Base-by-base conservation (phyloP, 2,888 invertebrate species). In the Nomada ferruginata region DNA sequence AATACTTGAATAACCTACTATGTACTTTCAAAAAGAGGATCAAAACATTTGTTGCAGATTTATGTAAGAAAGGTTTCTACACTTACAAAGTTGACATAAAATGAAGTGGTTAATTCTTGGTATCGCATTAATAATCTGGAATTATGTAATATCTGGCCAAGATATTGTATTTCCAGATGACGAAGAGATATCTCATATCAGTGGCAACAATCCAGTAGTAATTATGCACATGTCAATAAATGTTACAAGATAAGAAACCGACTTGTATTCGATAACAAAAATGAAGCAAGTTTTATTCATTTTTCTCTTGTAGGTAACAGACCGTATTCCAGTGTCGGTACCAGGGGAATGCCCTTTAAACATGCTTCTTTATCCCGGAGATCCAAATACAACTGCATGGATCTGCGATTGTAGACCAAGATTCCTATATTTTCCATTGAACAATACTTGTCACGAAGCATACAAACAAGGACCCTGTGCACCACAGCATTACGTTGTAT, bases 361-460 rank as follows among this genome's bases (percentile, higher is more conserved):
- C 90, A 96, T 97, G 93, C 91, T 96, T 0, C 94, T 95, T 10
- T 97, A 96, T 91, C 96, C 96, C 0, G 96, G 96, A 1, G 95
- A 96, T 86, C 86, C 86, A 1, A 95, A 95, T 85, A 94, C 93
- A 66, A 95, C 95, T 80, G 95, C 96, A 85, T 96, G 96, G 96
- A 95, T 96, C 70, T 95, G 95, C 79, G 95, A 95, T 79, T 95
- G 95, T 85, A 93, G 91, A 79, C 92, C 94, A 65, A 92, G 93
- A 66, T 92, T 87, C 75, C 84, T 96, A 36, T 97, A 95, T 90
- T 95, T 96, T 89, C 96, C 96, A 2, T 91, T 94, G 36, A 94
- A 95, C 0, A 95, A 96, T 85, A 93, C 93, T 10, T 97, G 97
- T 87, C 95, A 95, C 94, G 94, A 95, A 65, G 95, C 96, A 0